Base-by-base conservation (phyloP, 2,797 vertebrate genomes). In the Manis crassicaudata region DNA sequence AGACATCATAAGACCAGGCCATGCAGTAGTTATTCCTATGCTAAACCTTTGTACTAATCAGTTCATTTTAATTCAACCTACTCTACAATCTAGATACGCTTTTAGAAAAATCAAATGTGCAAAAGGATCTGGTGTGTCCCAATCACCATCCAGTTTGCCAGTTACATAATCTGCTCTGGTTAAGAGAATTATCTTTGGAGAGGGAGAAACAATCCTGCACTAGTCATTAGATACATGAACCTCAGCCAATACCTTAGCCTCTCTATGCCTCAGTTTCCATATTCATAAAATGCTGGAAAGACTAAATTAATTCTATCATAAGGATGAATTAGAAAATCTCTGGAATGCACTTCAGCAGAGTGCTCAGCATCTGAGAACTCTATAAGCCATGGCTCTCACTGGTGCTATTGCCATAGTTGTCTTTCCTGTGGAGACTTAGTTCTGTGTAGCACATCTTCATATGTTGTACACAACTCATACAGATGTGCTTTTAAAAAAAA, bases 261-360 rank as follows among this genome's bases (percentile, higher is more conserved):
- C 25, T 76, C 46, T 35, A n/a, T 54, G 43, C 21, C 70, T 96
- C n/a, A 4, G 18, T 88, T 92, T 92, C 43, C 56, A 85, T 62
- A 88, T 40, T 91, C 77, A 96, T 46, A 88, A 94, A 88, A 76
- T 60, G 13, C 37, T 72, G 25, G 92, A 85, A 86, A 89, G 72
- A 68, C 54, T 50, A 79, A 76, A 85, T 81, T 84, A 88, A 80
- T 80, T 40, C 27, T 76, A 58, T 52, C 70, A 58, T 52, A 80
- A 52, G 60, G 40, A 80, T 37, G 52, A 54, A 72, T 46, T 54
- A 73, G 75, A 79, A 85, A 86, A 92, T 91, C n/a, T 85, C 50
- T 2, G 16, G 10, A 37, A 75, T 25, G 12, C 40, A 63, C 18
- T 8, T 90, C 6, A 67, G 79, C 58, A 76, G 27, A 37, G 43